Evolutionary conservation across 1,140 invertebrate species (phyloP), one percentile per base, ranked within the genome.

Genomic region (Colletes gigas): DNA sequence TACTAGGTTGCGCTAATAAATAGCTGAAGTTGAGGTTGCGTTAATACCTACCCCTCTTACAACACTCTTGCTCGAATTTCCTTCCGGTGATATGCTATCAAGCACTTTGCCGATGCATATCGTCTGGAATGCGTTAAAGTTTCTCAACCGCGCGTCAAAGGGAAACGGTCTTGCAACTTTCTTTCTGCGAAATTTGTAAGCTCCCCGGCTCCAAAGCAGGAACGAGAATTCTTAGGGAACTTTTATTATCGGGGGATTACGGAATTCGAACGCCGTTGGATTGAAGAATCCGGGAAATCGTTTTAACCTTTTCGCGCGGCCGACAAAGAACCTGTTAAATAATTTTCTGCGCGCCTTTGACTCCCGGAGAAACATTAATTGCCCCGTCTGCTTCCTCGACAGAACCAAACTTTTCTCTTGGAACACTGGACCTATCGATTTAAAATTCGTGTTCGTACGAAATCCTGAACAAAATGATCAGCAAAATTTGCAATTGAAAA

Each of bases 1-100:
- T 73, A 78, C 69, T 72, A 44, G 39, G 50, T 50, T 21, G 21
- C 69, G 69, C 69, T 78, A 78, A 78, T 78, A 73, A 72, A 78
- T 78, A 78, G 69, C 77, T 69, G 19, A 78, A 78, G 77, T 78
- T 78, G 69, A 65, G 77, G 59, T 72, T 73, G 69, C 77, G 60
- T 78, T 72, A 63, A 78, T 78, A 72, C 69, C 68, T 63, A 55
- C 59, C 72, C 77, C 55, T 62, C 76, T 78, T 52, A 52, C 50
- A 30, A 70, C 69, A 39, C 50, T 30, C 39, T 41, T 52, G 59
- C 68, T 21, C 50, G 60, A 78, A 72, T 73, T 55, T 73, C 69
- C 50, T 44, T 44, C 30, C 30, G 59, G 44, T 65, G 77, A 78
- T 78, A 72, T 9, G 76, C 60, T 65, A 72, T 72, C 59, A 72